phyloP scores from a whole-genome alignment of 2,888 invertebrate genomes.

The Fragum sueziense region DNA sequence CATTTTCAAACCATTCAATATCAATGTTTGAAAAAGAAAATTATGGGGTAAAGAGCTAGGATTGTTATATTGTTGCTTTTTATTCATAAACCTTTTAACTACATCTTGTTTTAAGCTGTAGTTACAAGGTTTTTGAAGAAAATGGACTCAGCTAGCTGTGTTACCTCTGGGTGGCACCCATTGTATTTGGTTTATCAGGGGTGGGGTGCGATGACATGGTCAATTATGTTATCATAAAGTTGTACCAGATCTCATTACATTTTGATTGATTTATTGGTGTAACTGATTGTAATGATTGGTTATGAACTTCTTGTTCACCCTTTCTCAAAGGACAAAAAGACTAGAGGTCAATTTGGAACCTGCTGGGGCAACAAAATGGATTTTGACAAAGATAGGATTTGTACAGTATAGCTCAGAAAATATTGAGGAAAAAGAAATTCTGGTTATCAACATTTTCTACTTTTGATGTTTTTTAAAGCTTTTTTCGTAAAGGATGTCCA shows the following conservation, averaged over 20 bases:
- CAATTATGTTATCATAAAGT: not conserved
- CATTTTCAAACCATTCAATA: too few species aligned
- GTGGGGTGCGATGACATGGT: conserved; percentile 1
- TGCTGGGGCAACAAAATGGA: too few species aligned
- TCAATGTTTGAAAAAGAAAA: not conserved
- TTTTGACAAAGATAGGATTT: too few species aligned
- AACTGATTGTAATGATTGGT: not conserved
- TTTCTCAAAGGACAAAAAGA: too few species aligned
- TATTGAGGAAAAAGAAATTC: too few species aligned
- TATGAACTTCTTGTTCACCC: not conserved
- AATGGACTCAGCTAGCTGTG: not conserved
- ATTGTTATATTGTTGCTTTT: not conserved
- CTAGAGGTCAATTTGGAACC: too few species aligned
- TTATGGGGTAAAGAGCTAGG: not conserved
- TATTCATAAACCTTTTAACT: not conserved
- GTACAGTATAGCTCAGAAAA: too few species aligned
- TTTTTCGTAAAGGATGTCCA: too few species aligned
- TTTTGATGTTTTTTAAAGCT: too few species aligned
- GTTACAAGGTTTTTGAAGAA: not conserved
- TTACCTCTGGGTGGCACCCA: conserved; percentile 9
- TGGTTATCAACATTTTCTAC: too few species aligned
- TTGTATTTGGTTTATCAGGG: not conserved
- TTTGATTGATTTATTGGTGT: not conserved
- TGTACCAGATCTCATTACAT: not conserved
- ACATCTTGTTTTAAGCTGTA: not conserved